Conservation (phyloP, 2,888 invertebrate genomes). For the Eupelmus urozonus region DNA sequence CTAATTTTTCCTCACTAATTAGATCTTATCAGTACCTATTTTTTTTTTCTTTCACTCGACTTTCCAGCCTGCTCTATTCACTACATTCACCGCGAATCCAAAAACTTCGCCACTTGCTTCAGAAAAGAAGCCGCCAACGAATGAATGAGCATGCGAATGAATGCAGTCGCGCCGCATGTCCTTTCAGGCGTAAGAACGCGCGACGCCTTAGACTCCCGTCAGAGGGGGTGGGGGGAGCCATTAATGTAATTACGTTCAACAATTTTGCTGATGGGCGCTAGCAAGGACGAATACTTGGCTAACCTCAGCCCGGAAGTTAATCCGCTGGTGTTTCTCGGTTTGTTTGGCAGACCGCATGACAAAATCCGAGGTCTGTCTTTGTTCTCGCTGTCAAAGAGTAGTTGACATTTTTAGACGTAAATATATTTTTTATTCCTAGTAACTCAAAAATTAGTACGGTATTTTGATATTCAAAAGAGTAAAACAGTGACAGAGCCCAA, state of each 20-base stretch:
- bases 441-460: too few relatives aligned
- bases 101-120: not conserved
- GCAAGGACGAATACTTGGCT: slow-evolving; percentile 6
- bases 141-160: not conserved
- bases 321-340: not conserved
- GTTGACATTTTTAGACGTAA: too few relatives aligned
- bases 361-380: not conserved
- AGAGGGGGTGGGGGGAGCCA: not conserved
- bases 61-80: not conserved
- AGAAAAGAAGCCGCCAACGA: not conserved
- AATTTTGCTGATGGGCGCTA: slow-evolving; percentile 35
- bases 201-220: slow-evolving; percentile 11
- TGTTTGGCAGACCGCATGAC: slow-evolving; percentile 1
- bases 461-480: too few relatives aligned
- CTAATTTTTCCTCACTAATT: not conserved
- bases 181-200: slow-evolving; percentile 12
- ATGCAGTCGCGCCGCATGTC: not conserved
- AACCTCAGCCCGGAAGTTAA: slow-evolving; percentile 5
- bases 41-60: not conserved
- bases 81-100: not conserved
- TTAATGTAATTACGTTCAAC: slow-evolving; percentile 46
- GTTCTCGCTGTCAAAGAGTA: too few relatives aligned
- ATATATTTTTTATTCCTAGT: too few relatives aligned
- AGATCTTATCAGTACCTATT: not conserved
- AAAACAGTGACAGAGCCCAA: too few relatives aligned